phyloP scores from a whole-genome alignment of 2,888 invertebrate species.

The Aporophyla lueneburgensis region DNA sequence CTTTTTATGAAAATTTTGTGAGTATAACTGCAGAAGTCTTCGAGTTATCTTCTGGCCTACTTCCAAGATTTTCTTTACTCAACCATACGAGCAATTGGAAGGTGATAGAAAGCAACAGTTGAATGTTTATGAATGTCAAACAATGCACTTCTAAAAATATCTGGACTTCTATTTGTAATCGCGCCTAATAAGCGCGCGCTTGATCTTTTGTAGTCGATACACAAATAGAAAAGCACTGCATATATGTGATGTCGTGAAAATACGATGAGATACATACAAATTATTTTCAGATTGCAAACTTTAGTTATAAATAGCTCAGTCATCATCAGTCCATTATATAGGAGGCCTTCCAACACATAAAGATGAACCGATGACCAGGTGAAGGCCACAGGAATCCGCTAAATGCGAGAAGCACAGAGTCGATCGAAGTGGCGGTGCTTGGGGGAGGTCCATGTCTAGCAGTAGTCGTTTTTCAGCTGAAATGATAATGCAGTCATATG shows the following conservation, averaged over 20 bases:
- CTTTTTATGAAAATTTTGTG: neutral
- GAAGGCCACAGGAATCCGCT: too few relatives aligned
- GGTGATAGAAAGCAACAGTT: neutral
- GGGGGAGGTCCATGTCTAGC: too few relatives aligned
- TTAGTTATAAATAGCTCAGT: neutral
- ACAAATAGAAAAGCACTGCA: conserved; percentile 38
- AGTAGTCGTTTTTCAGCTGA: too few relatives aligned
- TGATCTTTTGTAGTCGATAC: conserved; percentile 5
- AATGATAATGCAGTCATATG: neutral
- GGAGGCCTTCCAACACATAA: too few relatives aligned
- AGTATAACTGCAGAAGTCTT: neutral
- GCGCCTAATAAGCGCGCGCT: conserved; percentile 45
- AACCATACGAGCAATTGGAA: neutral
- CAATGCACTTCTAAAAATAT: conserved; percentile 38
- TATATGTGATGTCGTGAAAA: neutral
- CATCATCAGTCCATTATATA: too few relatives aligned
- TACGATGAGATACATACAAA: conserved; percentile 9
- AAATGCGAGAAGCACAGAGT: too few relatives aligned
- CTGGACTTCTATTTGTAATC: conserved; percentile 20
- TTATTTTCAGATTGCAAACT: neutral
- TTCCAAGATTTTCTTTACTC: conserved; percentile 12
- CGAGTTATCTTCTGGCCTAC: neutral
- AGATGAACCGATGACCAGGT: too few relatives aligned
- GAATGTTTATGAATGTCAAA: conserved; percentile 24
- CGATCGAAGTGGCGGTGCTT: too few relatives aligned